A percentile compares a stretch with the other conserved stretches of the same genome.
These are phyloP conservation scores for Phymastichus coffea DNA, from an alignment of 1,140 invertebrate species.

Conservation along the genomic window DNA sequence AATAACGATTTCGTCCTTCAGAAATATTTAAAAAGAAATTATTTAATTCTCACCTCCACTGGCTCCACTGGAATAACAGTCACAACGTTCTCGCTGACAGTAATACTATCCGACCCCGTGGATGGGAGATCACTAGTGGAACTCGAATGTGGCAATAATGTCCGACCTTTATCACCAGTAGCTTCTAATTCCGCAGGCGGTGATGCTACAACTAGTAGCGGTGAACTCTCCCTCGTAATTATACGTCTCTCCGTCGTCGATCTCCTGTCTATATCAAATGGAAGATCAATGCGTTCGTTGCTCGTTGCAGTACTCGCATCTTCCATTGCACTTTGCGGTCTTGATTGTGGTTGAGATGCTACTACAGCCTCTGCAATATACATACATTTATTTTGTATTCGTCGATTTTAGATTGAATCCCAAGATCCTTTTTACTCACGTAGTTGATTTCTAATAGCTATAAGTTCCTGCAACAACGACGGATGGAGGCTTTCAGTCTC, in stretches of 20 bases:
- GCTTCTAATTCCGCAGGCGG: not conserved
- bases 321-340: conserved; percentile 29
- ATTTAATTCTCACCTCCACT: no score
- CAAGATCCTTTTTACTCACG: conserved; percentile 19
- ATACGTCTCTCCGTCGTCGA: not conserved
- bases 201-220: conserved; percentile 2
- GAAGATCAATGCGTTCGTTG: conserved; percentile 34
- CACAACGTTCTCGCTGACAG: not conserved
- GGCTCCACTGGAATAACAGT: no score
- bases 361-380: conserved; percentile 10
- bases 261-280: not conserved
- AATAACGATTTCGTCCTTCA: no score
- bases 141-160: not conserved
- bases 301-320: conserved; percentile 36
- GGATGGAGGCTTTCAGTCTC: conserved; percentile 40
- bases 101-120: not conserved
- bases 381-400: no score
- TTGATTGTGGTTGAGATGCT: conserved; percentile 2
- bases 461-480: conserved; percentile 46
- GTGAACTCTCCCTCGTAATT: conserved; percentile 7
- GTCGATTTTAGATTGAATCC: no score
- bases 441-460: conserved; percentile 51
- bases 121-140: not conserved
- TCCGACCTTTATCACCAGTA: not conserved
- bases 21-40: no score